These are phyloP conservation scores for Parus major DNA, from an alignment of 2,113 vertebrate genomes.

Conservation along the genomic window DNA sequence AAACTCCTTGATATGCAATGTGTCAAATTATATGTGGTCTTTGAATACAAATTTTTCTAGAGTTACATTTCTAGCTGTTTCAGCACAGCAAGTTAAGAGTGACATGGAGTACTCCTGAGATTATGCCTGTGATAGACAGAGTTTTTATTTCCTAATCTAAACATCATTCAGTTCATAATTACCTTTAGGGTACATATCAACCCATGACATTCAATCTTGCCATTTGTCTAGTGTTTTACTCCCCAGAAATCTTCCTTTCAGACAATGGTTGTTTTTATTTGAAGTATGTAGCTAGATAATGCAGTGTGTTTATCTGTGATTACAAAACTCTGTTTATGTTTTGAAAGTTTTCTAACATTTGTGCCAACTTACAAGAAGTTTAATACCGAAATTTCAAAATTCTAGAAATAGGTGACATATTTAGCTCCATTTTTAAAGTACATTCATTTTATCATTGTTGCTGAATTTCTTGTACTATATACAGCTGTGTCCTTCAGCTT, in stretches of 20 bases:
- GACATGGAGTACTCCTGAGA: background rate
- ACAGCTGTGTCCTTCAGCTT: background rate
- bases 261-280: background rate
- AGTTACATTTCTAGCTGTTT: background rate
- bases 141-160: slow-evolving; percentile 9
- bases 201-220: background rate
- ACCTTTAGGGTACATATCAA: background rate
- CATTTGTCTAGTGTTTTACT: background rate
- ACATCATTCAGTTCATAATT: background rate
- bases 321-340: background rate
- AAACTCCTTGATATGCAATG: background rate
- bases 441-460: background rate
- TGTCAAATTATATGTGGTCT: background rate
- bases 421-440: background rate
- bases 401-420: background rate
- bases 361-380: background rate
- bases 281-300: background rate
- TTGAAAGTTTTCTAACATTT: background rate
- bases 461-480: background rate
- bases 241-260: background rate
- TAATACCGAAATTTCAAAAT: background rate
- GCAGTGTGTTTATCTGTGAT: background rate
- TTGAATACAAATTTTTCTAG: background rate
- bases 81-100: background rate
- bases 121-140: background rate